A percentile compares a stretch with the other conserved stretches of the same genome.
phyloP scores from a whole-genome alignment of 23 tunicate genomes.

The Styela plicata region DNA sequence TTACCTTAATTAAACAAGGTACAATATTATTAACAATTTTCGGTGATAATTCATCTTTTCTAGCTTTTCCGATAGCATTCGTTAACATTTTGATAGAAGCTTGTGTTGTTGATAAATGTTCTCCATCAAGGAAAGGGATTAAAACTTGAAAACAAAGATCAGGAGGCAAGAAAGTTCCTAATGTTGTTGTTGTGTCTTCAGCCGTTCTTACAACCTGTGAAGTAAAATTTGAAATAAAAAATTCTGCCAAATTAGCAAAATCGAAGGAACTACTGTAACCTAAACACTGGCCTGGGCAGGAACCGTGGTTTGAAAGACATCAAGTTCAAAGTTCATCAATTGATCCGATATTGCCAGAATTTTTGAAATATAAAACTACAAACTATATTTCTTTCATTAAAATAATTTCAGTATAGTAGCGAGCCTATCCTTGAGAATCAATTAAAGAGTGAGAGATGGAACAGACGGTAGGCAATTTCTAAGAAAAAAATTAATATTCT shows the following conservation, averaged over 20 bases:
- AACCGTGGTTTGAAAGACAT: too few species aligned
- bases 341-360: too few species aligned
- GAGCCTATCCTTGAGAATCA: too few species aligned
- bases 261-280: background rate
- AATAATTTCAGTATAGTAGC: too few species aligned
- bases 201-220: slow-evolving; percentile 69
- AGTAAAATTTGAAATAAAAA: background rate
- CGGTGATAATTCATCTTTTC: slow-evolving; percentile 43
- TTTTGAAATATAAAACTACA: too few species aligned
- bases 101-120: slow-evolving; percentile 29
- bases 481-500: too few species aligned
- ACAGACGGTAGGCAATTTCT: too few species aligned
- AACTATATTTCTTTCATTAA: too few species aligned
- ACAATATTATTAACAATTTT: slow-evolving; percentile 47
- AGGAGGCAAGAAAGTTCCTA: slow-evolving; percentile 60
- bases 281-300: too few species aligned
- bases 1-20: slow-evolving; percentile 67
- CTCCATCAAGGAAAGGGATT: slow-evolving; percentile 38
- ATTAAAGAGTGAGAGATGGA: too few species aligned
- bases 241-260: background rate
- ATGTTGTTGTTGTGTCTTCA: slow-evolving; percentile 54
- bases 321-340: too few species aligned
- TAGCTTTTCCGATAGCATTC: slow-evolving; percentile 61
- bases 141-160: slow-evolving; percentile 57
- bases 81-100: slow-evolving; percentile 78